Evolutionary conservation across 2,888 invertebrate species (phyloP), one percentile per base, ranked within the genome.

Genomic region (Holacanthella duospinosa): DNA sequence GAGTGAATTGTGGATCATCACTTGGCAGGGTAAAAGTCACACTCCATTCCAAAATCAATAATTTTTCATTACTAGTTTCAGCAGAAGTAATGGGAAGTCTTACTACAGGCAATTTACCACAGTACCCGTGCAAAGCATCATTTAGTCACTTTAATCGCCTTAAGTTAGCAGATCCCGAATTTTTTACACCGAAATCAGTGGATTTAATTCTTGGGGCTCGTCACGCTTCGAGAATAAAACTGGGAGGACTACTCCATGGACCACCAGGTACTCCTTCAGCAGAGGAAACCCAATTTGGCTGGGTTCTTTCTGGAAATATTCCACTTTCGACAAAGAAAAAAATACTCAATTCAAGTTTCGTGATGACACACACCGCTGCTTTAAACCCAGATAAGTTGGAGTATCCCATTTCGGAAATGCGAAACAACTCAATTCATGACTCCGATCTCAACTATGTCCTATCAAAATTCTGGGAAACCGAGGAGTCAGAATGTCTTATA

Each of bases 251-350:
- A 6, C n/a, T 12, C 6, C n/a, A 4, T 53, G 53, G 53, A 53
- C 53, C 53, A 53, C 9, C 53, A 53, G 25, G 25, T n/a, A 53
- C 53, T 21, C 53, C 53, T 4, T n/a, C 53, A 53, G 53, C 53
- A 12, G 9, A 53, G 21, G 6, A 12, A 4, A 21, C 53, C 6
- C 53, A 12, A n/a, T 53, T 53, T 53, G 53, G 53, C 6, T 53
- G 53, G 53, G 21, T 53, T 53, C 53, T 53, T n/a, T 21, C 21
- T n/a, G 53, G 53, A n/a, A 12, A n/a, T n/a, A 24, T 24, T 24
- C n/a, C 53, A 53, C n/a, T n/a, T n/a, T n/a, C n/a, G n/a, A n/a
- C n/a, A n/a, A n/a, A n/a, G 12, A 43, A 43, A 16, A 43, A 16
- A 43, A 43, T 43, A 16, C 43, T 43, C 43, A 43, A 43, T n/a